Percentiles rank a stretch among this genome's conserved stretches.
phyloP scores from a whole-genome alignment of 2,888 invertebrate species.

The Andrena trimmerana region DNA sequence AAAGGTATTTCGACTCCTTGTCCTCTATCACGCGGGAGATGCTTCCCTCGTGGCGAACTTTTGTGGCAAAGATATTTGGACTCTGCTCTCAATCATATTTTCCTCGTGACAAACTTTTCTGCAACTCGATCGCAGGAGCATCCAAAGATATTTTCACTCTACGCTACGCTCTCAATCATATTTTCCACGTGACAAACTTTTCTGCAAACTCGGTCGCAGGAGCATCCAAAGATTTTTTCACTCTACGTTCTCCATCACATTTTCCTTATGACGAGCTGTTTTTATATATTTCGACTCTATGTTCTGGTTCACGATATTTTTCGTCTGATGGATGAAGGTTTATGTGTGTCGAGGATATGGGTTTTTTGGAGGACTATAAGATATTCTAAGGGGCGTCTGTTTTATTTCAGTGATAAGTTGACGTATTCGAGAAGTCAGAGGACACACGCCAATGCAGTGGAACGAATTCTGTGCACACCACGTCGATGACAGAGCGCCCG shows the following conservation, averaged over 20 bases:
- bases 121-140: too few species aligned
- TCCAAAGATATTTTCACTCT: constrained; percentile 18
- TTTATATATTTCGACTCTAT: not conserved
- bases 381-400: not conserved
- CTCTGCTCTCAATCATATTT: too few species aligned
- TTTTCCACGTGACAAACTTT: too few species aligned
- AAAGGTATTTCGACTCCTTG: not conserved
- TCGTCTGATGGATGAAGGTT: not conserved
- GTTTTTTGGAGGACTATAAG: not conserved
- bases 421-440: not conserved
- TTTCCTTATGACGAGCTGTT: too few species aligned
- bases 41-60: too few species aligned
- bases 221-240: too few species aligned
- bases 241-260: too few species aligned
- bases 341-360: not conserved
- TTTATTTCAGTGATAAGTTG: not conserved
- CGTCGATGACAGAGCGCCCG: constrained; percentile 7
- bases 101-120: too few species aligned
- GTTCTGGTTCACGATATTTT: not conserved
- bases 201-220: too few species aligned
- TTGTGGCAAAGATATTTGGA: constrained; percentile 19
- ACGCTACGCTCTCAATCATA: too few species aligned
- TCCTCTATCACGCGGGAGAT: too few species aligned
- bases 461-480: constrained; percentile 5
- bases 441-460: constrained; percentile 10